Conservation (phyloP, 2,113 vertebrate species). For the Vireo altiloquus region DNA sequence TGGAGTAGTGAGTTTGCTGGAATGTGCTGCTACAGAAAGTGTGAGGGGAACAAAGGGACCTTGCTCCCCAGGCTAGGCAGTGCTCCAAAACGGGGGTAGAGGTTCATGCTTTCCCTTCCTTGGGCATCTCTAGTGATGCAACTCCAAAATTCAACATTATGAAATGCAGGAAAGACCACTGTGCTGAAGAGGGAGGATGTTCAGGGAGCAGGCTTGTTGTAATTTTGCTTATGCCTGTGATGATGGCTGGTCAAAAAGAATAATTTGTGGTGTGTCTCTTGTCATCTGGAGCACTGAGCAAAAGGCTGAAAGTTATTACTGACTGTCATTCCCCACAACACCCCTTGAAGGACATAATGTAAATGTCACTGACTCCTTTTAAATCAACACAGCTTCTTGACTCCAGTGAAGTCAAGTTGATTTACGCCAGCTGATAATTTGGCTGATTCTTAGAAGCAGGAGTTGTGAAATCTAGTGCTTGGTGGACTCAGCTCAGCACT, state of each 20-base stretch:
- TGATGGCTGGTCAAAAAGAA: neutral
- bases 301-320: neutral
- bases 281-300: neutral
- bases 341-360: neutral
- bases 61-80: neutral
- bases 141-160: neutral
- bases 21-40: neutral
- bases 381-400: slow-evolving; percentile 15
- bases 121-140: neutral
- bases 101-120: neutral
- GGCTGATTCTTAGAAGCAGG: neutral
- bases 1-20: neutral
- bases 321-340: neutral
- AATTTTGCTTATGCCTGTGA: neutral
- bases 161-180: neutral
- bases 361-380: slow-evolving; percentile 11
- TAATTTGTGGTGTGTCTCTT: neutral
- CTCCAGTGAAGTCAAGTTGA: neutral
- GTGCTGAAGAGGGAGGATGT: neutral
- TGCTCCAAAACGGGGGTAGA: neutral
- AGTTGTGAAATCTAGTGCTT: neutral
- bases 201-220: neutral
- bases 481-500: neutral
- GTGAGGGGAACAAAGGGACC: neutral
- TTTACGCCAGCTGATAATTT: neutral